These are phyloP conservation scores for Uloborus plumipes DNA, from an alignment of 2,888 invertebrate genomes.

Conservation along the genomic window DNA sequence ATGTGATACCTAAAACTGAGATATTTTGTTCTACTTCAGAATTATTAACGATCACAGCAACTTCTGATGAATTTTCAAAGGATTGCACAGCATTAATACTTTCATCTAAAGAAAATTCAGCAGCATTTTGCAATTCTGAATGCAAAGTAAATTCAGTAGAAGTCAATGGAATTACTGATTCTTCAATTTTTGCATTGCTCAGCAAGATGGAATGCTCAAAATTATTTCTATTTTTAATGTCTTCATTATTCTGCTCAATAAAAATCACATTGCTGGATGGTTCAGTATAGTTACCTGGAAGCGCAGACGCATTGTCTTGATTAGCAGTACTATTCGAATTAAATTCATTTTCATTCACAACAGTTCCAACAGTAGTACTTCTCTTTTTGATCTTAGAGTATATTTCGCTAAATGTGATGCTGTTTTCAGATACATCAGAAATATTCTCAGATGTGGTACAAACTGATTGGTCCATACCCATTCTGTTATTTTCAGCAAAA, in stretches of 20 bases:
- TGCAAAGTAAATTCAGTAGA: conserved; percentile 31
- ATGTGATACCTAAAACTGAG: no score
- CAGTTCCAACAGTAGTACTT: no score
- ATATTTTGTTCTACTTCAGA: background rate
- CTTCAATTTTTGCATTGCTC: conserved; percentile 23
- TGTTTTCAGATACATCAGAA: no score
- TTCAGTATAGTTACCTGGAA: no score
- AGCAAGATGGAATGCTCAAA: conserved; percentile 69
- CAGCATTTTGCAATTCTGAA: conserved; percentile 16
- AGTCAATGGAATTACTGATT: conserved; percentile 28
- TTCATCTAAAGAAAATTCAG: conserved; percentile 23
- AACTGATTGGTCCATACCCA: no score
- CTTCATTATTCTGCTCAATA: no score
- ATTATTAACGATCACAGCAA: conserved; percentile 25
- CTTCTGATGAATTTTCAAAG: conserved; percentile 21
- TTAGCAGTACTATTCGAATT: no score
- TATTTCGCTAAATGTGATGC: no score
- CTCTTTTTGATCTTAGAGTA: conserved; percentile 78
- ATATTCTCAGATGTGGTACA: no score
- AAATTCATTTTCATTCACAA: no score
- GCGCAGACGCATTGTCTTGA: no score
- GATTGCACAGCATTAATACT: conserved; percentile 11
- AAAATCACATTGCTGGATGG: no score
- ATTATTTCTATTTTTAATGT: conserved; percentile 73
- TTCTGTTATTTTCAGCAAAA: conserved; percentile 69